Evolutionary conservation across 2,797 vertebrate species (phyloP).

Genomic region (Gymnothorax reevesii): DNA sequence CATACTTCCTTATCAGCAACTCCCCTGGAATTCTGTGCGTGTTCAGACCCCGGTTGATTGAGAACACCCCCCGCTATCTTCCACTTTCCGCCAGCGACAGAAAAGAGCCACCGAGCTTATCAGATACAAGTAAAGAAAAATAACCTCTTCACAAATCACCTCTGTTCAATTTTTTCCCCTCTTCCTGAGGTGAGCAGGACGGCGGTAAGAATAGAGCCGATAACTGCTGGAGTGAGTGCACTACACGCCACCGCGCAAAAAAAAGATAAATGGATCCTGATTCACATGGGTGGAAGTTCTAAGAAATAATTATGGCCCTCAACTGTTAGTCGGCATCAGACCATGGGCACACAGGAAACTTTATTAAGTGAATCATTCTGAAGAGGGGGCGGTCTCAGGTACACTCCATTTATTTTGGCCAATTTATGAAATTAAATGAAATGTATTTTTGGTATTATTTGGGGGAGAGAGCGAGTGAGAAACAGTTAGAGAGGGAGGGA

Average conservation of each 20-base stretch:
- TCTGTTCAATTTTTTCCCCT: slow-evolving; percentile 47
- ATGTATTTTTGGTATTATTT: not conserved
- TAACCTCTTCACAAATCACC: slow-evolving; percentile 46
- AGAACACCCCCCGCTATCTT: slow-evolving; percentile 45
- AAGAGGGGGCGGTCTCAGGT: not conserved
- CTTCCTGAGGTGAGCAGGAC: slow-evolving; percentile 41
- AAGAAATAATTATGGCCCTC: slow-evolving; percentile 52
- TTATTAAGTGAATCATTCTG: slow-evolving; percentile 51
- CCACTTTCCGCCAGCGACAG: slow-evolving; percentile 39
- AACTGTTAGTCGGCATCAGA: slow-evolving; percentile 47
- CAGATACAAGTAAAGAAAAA: slow-evolving; percentile 66
- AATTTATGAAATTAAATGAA: not conserved
- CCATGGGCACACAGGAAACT: slow-evolving; percentile 45
- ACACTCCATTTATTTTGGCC: not conserved
- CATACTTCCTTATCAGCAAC: slow-evolving; percentile 59
- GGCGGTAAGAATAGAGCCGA: slow-evolving; percentile 55
- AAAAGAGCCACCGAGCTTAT: slow-evolving; percentile 70
- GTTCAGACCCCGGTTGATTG: slow-evolving; percentile 64
- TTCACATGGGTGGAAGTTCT: slow-evolving; percentile 54
- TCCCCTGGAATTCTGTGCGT: slow-evolving; percentile 48
- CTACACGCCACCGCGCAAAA: slow-evolving; percentile 66
- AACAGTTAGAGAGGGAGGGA: not conserved
- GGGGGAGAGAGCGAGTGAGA: not conserved
- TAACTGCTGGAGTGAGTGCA: slow-evolving; percentile 59
- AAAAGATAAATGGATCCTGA: slow-evolving; percentile 54